Percentiles rank a stretch among this genome's conserved stretches.
Conservation (phyloP, 2,113 vertebrate species). For the Alectura lathami region DNA sequence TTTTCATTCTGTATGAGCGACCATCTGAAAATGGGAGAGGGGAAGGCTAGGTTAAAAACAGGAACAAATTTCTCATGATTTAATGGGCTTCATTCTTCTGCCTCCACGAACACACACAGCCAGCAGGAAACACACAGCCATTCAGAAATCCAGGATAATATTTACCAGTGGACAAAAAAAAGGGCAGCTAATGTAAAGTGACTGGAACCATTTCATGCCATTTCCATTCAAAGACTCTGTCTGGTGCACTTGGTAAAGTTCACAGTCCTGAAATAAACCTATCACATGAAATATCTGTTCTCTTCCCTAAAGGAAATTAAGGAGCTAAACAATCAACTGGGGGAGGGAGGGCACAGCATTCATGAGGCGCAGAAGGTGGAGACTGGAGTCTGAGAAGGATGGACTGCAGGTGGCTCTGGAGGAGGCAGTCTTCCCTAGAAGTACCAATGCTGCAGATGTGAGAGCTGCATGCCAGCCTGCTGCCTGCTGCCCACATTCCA, state of each 20-base stretch:
- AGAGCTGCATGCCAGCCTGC: neutral
- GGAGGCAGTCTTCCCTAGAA: slow-evolving; percentile 77
- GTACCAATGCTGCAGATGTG: slow-evolving; percentile 24
- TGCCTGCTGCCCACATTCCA: neutral
- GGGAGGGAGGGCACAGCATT: slow-evolving; percentile 72
- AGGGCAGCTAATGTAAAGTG: slow-evolving; percentile 25
- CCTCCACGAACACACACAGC: neutral
- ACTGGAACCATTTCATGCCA: slow-evolving; percentile 6
- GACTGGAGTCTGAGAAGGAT: slow-evolving; percentile 71
- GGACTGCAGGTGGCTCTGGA: slow-evolving; percentile 82
- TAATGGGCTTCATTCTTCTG: slow-evolving; percentile 3
- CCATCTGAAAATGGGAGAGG: neutral
- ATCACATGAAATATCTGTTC: neutral
- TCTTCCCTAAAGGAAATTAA: slow-evolving; percentile 79
- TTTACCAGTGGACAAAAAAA: neutral
- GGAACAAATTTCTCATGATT: neutral
- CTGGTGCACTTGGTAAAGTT: neutral
- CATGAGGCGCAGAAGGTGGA: slow-evolving; percentile 75
- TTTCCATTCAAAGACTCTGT: slow-evolving; percentile 14
- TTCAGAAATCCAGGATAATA: slow-evolving; percentile 24
- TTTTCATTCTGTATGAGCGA: neutral
- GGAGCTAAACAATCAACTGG: slow-evolving; percentile 81
- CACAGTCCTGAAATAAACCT: neutral
- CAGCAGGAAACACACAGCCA: neutral
- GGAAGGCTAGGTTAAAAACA: neutral